Conservation (phyloP, 2,888 invertebrate genomes). For the Cremastinae sp. region DNA sequence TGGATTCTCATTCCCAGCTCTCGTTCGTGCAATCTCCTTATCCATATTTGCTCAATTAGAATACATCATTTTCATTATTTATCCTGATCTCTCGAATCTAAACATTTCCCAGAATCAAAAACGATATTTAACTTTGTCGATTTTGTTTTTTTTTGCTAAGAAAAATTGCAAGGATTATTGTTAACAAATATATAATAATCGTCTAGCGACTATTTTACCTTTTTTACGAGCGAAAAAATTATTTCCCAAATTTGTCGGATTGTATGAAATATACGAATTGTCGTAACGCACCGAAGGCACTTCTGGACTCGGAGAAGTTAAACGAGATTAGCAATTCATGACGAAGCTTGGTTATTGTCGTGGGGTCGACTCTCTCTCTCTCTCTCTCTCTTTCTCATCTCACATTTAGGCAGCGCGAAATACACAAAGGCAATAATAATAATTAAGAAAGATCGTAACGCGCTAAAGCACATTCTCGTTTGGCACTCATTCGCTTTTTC, state of each 20-base stretch:
- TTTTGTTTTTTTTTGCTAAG: no score
- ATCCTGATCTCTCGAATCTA: neutral
- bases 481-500: conserved; percentile 55
- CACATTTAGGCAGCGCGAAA: conserved; percentile 72
- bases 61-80: neutral
- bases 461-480: conserved; percentile 70
- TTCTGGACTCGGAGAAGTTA: conserved; percentile 47
- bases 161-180: no score
- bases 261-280: conserved; percentile 1
- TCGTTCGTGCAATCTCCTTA: conserved; percentile 10
- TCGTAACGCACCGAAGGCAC: neutral
- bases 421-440: conserved; percentile 79
- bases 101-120: neutral
- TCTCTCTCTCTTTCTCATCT: conserved; percentile 58
- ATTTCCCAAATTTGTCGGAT: conserved; percentile 2
- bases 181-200: no score
- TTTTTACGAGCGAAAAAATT: neutral
- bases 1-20: neutral
- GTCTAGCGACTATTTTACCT: neutral
- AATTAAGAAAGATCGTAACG: conserved; percentile 80
- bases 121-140: no score
- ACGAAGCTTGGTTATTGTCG: conserved; percentile 77
- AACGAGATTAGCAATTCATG: conserved; percentile 79
- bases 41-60: conserved; percentile 46
- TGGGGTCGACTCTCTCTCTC: conserved; percentile 63